A percentile compares a stretch with the other conserved stretches of the same genome.
Conservation (phyloP, 2,113 vertebrate genomes). For the Merops nubicus region DNA sequence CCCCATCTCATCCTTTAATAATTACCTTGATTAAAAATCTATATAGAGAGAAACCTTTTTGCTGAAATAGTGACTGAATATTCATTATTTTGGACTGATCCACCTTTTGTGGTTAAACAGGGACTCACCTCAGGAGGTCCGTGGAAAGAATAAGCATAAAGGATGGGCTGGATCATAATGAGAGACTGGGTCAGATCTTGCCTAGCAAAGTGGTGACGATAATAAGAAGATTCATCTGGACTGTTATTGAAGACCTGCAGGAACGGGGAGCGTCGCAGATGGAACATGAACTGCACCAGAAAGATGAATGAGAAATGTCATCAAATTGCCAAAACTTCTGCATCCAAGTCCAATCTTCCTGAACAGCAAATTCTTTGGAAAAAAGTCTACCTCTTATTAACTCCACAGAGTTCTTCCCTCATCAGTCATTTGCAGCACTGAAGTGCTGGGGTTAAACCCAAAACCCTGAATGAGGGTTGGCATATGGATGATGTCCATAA, state of each 20-base stretch:
- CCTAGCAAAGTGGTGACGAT: slow-evolving; percentile 93
- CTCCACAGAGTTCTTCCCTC: neutral
- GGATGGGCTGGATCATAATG: slow-evolving; percentile 97
- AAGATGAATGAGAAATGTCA: neutral
- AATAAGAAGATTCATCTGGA: slow-evolving; percentile 95
- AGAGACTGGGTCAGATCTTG: slow-evolving; percentile 97
- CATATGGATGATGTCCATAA: too few relatives aligned
- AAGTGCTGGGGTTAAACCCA: too few relatives aligned
- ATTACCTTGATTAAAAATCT: neutral
- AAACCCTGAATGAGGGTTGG: too few relatives aligned
- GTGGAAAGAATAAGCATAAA: slow-evolving; percentile 96
- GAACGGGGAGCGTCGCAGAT: slow-evolving; percentile 93
- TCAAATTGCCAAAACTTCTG: neutral
- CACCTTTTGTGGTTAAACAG: neutral
- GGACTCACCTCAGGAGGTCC: slow-evolving; percentile 93
- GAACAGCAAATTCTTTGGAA: neutral
- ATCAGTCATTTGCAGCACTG: neutral
- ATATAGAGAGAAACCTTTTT: neutral
- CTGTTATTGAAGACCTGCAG: slow-evolving; percentile 99
- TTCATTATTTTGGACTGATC: neutral
- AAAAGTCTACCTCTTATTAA: neutral
- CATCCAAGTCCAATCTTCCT: neutral
- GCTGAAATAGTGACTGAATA: neutral
- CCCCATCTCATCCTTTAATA: neutral
- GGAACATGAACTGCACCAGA: slow-evolving; percentile 92